phyloP scores from a whole-genome alignment of 2,113 vertebrate species.

The Cygnus buccinator region DNA sequence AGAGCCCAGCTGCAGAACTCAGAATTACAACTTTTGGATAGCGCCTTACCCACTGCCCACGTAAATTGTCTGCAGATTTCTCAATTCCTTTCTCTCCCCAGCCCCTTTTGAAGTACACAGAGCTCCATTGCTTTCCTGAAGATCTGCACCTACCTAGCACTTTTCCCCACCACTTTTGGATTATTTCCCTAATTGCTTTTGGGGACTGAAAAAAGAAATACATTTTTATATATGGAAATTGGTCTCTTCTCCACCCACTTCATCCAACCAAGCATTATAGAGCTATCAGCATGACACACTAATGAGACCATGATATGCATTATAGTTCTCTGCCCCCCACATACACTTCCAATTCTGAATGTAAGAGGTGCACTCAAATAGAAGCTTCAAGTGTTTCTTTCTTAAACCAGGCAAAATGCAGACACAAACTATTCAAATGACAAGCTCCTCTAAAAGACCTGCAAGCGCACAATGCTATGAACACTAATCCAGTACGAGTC shows the following conservation, averaged over 20 bases:
- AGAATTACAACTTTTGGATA: not conserved
- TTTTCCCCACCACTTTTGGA: not conserved
- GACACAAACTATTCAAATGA: not conserved
- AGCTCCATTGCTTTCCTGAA: not conserved
- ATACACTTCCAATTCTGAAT: not conserved
- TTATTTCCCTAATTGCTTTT: not conserved
- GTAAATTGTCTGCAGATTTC: accelerated
- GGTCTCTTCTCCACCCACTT: slow-evolving; percentile 4
- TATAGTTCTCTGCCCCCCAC: not conserved
- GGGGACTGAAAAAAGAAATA: not conserved
- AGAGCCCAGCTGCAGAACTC: not conserved
- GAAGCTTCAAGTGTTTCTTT: not conserved
- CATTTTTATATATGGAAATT: not conserved
- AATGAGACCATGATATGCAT: not conserved
- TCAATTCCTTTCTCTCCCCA: not conserved
- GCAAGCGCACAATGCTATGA: not conserved
- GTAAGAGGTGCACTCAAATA: not conserved
- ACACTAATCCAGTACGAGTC: not conserved
- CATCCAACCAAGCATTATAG: not conserved
- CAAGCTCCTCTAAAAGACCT: not conserved
- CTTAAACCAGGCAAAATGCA: not conserved
- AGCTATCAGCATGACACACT: not conserved
- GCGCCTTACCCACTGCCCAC: not conserved
- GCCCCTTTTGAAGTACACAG: not conserved
- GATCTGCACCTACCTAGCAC: not conserved